Evolutionary conservation across 2,113 vertebrate genomes (phyloP).

Genomic region (Tachuris rubrigastra): DNA sequence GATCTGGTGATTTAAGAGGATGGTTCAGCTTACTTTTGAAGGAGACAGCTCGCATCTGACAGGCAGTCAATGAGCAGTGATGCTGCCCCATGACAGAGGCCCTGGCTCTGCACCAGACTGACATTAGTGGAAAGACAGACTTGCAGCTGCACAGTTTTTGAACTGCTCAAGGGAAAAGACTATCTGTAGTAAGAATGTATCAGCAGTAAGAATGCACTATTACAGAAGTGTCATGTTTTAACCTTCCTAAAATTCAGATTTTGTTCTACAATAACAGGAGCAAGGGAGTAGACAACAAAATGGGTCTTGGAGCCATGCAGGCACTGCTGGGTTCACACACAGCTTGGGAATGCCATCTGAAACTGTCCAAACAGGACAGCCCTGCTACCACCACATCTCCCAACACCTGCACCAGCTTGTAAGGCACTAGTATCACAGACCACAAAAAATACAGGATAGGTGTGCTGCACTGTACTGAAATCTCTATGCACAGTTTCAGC

Average conservation of each 20-base stretch:
- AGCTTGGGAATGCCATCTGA: neutral
- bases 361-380: rapidly evolving
- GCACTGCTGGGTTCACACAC: neutral
- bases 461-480: neutral
- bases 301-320: rapidly evolving
- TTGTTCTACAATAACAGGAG: neutral
- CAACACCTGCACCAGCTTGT: neutral
- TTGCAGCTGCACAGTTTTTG: rapidly evolving
- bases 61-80: neutral
- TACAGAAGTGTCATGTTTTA: neutral
- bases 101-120: neutral
- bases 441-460: neutral
- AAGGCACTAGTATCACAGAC: neutral
- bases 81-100: neutral
- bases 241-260: neutral
- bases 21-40: neutral
- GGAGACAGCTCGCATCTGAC: neutral
- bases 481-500: neutral
- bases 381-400: neutral
- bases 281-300: neutral
- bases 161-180: neutral
- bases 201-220: neutral
- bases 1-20: neutral
- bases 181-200: too few species aligned
- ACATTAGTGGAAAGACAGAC: neutral